A percentile compares a stretch with the other conserved stretches of the same genome.
phyloP scores from a whole-genome alignment of 2,888 invertebrate species.

The Euzophera pinguis region DNA sequence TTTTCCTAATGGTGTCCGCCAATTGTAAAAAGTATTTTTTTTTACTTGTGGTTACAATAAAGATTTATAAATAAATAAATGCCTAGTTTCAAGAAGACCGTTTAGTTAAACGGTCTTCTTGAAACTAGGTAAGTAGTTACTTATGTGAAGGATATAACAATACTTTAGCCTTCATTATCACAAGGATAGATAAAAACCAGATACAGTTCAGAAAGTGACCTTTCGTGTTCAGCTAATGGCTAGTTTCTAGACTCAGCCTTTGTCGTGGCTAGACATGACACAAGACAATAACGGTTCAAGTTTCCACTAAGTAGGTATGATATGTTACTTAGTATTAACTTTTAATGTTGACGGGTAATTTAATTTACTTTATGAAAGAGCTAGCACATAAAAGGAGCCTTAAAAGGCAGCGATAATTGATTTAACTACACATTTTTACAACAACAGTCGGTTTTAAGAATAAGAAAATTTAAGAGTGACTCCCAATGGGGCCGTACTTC shows the following conservation, averaged over 20 bases:
- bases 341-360: background rate
- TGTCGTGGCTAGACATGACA: conserved; percentile 3
- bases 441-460: too few relatives aligned
- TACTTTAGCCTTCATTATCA: background rate
- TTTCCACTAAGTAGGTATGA: background rate
- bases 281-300: conserved; percentile 4
- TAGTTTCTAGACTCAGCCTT: background rate
- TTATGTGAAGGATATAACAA: background rate
- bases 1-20: too few relatives aligned
- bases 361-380: background rate
- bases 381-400: too few relatives aligned
- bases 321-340: background rate
- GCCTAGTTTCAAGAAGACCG: too few relatives aligned
- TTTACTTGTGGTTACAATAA: too few relatives aligned
- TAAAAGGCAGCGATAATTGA: too few relatives aligned
- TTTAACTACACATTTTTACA: too few relatives aligned
- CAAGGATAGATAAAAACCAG: background rate
- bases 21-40: too few relatives aligned
- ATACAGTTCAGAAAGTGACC: background rate
- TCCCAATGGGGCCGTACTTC: too few relatives aligned
- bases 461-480: too few relatives aligned
- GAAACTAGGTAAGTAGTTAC: background rate
- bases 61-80: too few relatives aligned
- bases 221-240: conserved; percentile 12
- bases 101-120: too few relatives aligned